Conservation (phyloP, 2,797 vertebrate species). For the Urocyon cinereoargenteus region DNA sequence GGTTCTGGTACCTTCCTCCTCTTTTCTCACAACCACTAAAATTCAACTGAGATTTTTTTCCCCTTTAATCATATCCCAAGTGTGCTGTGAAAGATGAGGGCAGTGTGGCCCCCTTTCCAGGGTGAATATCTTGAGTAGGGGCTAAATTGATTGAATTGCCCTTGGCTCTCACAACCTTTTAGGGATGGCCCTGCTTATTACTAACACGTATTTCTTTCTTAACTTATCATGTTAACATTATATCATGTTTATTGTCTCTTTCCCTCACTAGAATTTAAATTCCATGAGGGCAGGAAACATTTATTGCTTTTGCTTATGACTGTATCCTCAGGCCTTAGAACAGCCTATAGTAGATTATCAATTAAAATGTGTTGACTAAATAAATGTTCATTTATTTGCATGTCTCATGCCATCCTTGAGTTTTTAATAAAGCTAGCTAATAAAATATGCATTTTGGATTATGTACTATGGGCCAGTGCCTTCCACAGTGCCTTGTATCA, state of each 20-base stretch:
- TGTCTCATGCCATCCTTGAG: background rate
- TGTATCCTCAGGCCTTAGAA: background rate
- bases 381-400: background rate
- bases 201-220: background rate
- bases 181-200: background rate
- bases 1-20: background rate
- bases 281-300: background rate
- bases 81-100: background rate
- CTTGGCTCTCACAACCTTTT: background rate
- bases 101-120: background rate
- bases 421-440: background rate
- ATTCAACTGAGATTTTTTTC: background rate
- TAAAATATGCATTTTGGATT: background rate
- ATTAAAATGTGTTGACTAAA: background rate
- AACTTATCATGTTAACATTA: too few relatives aligned
- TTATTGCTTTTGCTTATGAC: background rate
- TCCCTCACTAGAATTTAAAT: background rate
- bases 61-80: background rate
- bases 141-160: background rate
- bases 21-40: background rate
- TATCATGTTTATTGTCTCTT: background rate
- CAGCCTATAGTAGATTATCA: background rate
- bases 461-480: background rate
- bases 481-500: background rate
- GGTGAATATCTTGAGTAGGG: background rate